These are phyloP conservation scores for Frankliniella fusca DNA, from an alignment of 2,888 invertebrate species.

Conservation along the genomic window DNA sequence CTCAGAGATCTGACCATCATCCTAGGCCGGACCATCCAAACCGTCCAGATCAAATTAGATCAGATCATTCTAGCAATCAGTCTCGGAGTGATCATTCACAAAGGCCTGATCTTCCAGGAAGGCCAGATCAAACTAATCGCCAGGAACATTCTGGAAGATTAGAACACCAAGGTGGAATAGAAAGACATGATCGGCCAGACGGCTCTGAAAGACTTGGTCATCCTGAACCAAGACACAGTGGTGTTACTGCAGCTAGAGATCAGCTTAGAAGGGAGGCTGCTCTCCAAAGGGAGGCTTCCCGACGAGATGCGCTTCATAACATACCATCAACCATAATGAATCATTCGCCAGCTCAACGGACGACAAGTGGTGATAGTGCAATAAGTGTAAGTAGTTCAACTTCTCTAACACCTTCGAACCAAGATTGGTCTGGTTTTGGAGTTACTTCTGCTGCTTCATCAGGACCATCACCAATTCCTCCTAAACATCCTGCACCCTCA, in stretches of 20 bases:
- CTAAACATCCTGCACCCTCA: neutral
- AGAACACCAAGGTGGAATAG: neutral
- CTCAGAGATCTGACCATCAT: neutral
- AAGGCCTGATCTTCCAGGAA: neutral
- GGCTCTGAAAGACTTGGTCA: neutral
- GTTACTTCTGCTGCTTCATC: neutral
- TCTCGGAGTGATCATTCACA: neutral
- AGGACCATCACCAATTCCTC: neutral
- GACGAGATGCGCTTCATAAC: neutral
- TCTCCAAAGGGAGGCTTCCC: neutral
- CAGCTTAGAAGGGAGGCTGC: neutral
- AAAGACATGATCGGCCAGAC: neutral
- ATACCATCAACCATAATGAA: neutral
- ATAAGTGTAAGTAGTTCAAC: conserved; percentile 1
- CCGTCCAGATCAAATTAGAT: neutral
- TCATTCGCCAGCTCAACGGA: conserved; percentile 5
- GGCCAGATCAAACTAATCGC: neutral
- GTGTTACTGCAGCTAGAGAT: conserved; percentile 1
- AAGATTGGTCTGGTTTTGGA: conserved; percentile 14
- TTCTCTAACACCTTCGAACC: neutral
- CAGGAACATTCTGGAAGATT: neutral
- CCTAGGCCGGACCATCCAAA: neutral
- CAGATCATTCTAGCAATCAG: neutral
- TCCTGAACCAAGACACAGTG: neutral
- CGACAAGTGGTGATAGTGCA: conserved; percentile 10